These are phyloP conservation scores for Zoroaster sp. DNA, from an alignment of 53 echinoderm and acorn worm genomes.

Conservation along the genomic window DNA sequence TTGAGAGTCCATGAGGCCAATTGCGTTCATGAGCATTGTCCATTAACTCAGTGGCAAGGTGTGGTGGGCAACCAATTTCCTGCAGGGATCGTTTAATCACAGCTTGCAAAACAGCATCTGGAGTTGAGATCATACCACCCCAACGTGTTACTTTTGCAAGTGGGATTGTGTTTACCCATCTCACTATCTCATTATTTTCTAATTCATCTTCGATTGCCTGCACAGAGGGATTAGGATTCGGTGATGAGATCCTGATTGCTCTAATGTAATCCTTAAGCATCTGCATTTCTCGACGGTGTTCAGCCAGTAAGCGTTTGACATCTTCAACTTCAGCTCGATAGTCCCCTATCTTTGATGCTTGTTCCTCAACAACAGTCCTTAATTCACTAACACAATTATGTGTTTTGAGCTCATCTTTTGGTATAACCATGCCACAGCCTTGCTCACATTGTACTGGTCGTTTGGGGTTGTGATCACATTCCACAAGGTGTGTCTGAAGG, in stretches of 20 bases:
- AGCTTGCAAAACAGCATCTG: conserved; percentile 96
- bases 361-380: conserved; percentile 76
- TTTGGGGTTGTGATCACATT: conserved; percentile 97
- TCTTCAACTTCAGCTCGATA: conserved; percentile 85
- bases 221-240: conserved; percentile 88
- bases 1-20: conserved; percentile 95
- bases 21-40: conserved; percentile 98
- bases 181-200: conserved; percentile 91
- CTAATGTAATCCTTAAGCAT: conserved; percentile 98
- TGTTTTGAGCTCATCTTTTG: conserved; percentile 89
- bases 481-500: conserved; percentile 79
- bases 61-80: conserved; percentile 90
- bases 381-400: conserved; percentile 95
- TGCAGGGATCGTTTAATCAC: conserved; percentile 97
- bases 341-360: conserved; percentile 66
- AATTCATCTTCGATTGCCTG: conserved; percentile 97
- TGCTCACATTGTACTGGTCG: conserved; percentile 87
- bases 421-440: conserved; percentile 96
- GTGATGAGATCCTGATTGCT: conserved; percentile 88
- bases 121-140: conserved; percentile 99
- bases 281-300: conserved; percentile 83
- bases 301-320: conserved; percentile 67
- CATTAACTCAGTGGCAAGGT: conserved; percentile 91
- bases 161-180: conserved; percentile 95
- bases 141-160: conserved; percentile 91